Evolutionary conservation across 2,888 invertebrate species (phyloP).

Genomic region (Oxycera nigricornis): DNA sequence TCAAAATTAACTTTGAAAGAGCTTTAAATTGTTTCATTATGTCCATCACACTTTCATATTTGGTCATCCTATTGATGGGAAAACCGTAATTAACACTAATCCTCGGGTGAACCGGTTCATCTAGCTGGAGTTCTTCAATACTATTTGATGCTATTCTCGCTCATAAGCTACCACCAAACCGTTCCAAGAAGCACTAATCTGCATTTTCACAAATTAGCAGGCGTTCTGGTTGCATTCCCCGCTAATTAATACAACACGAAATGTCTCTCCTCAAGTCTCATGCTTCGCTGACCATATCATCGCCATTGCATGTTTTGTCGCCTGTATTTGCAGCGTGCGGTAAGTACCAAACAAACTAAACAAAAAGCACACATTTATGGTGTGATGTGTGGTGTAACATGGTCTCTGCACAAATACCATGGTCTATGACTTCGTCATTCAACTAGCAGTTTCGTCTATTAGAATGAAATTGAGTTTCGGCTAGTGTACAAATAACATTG

Average conservation of each 20-base stretch:
- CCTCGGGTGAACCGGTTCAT: no score
- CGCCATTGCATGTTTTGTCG: constrained; percentile 7
- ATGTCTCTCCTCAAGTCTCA: not conserved
- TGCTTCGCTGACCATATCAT: constrained; percentile 33
- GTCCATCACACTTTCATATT: no score
- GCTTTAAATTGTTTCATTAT: no score
- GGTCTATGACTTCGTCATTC: not conserved
- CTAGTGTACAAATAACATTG: not conserved
- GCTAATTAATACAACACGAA: constrained; percentile 32
- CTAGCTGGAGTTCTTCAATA: no score
- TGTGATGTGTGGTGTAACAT: not conserved
- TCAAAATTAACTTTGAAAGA: no score
- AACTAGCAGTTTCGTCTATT: not conserved
- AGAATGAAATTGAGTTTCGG: not conserved
- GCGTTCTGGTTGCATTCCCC: not conserved
- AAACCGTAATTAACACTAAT: no score
- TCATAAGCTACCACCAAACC: no score
- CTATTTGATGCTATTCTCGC: no score
- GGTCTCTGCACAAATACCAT: not conserved
- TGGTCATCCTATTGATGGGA: no score
- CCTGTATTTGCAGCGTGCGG: not conserved
- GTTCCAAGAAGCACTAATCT: no score
- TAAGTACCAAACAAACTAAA: not conserved
- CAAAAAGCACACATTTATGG: not conserved
- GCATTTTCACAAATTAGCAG: not conserved